Percentiles rank a stretch among this genome's conserved stretches.
Conservation (phyloP, 2,113 vertebrate genomes). For the Phalacrocorax aristotelis region DNA sequence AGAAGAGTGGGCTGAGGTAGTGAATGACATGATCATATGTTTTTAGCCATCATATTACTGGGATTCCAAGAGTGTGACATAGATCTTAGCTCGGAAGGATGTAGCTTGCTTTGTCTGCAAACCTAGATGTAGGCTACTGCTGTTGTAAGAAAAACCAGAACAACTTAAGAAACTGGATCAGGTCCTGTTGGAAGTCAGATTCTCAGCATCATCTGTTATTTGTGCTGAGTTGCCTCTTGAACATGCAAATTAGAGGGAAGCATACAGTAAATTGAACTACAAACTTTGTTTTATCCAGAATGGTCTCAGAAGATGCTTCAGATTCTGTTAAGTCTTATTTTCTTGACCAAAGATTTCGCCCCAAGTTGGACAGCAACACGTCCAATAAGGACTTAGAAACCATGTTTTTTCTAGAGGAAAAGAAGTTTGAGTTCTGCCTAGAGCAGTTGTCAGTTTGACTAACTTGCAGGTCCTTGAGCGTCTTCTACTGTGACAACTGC, state of each 20-base stretch:
- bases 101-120: not conserved
- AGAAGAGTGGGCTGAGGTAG: not conserved
- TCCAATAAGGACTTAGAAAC: not conserved
- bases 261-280: not conserved
- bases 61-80: not conserved
- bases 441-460: not conserved
- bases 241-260: not conserved
- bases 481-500: not conserved
- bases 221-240: not conserved
- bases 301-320: not conserved
- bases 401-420: not conserved
- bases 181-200: not conserved
- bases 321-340: not conserved
- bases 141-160: not conserved
- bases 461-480: not conserved
- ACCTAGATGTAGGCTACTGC: not conserved
- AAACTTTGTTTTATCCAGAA: not conserved
- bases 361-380: not conserved
- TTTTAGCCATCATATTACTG: not conserved
- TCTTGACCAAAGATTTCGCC: not conserved
- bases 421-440: not conserved
- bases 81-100: not conserved
- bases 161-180: not conserved
- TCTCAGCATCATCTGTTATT: no score
- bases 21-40: not conserved